Base-by-base conservation (phyloP, 2,797 vertebrate genomes). In the Lagocephalus sceleratus region DNA sequence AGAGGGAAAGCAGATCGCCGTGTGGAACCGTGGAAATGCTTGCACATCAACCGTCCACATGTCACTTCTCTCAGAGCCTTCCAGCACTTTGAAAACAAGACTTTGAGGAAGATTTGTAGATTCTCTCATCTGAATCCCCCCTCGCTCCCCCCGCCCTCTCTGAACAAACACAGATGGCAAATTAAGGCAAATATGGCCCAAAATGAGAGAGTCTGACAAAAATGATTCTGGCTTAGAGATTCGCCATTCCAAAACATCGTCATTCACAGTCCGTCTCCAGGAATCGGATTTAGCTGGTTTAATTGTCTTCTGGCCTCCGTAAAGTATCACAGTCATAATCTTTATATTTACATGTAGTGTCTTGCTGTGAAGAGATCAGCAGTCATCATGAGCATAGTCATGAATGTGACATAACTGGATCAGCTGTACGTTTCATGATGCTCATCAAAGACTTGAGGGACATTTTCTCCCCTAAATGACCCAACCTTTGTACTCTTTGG, bases 91-190 rank as follows among this genome's bases (percentile, higher is more conserved):
- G 71, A 65, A 75, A 47, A 32, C 44, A 19, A 42, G 57, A 73
- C 63, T 86, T 83, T 82, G 66, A 77, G 40, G 46, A 72, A 63
- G 58, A 71, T 73, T 78, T 74, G 60, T 61, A 20, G 58, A 32
- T 12, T 23, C 56, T 78, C 57, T 76, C 57, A 83, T 83, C 60
- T 25, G 23, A 58, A 52, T 75, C 70, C 75, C 78, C 66, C 65
- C 50, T 51, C 29, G 56, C 51, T 48, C 47, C 22, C 45, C 22
- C 21, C 40, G 8, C 8, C 19, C 16, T 51, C 55, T 68, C 57
- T 54, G 62, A 85, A 82, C 66, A 66, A 68, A 70, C 65, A 78
- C 85, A 84, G 82, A 84, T 85, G 78, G 84, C 57, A 78, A 79
- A 83, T 79, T 69, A 69, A 76, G 68, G 73, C 63, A 66, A 77